These are phyloP conservation scores for Malurus alboscapulatus DNA, from an alignment of 2,113 vertebrate species.

Conservation along the genomic window DNA sequence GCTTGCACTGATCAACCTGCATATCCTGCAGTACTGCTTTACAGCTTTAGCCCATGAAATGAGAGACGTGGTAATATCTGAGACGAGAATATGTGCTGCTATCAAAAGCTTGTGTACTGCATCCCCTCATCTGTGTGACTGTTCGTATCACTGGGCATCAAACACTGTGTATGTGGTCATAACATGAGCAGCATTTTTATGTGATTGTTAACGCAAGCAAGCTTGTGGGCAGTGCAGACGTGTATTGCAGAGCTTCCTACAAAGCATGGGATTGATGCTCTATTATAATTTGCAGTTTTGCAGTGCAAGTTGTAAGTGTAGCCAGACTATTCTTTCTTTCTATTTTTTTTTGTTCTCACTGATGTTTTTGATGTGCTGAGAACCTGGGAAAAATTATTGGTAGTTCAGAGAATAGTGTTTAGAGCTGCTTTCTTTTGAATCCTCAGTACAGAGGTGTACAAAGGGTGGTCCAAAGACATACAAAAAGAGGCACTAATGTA, in stretches of 20 bases:
- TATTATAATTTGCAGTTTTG: conserved; percentile 35
- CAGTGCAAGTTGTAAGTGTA: not conserved
- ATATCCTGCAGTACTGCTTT: conserved; percentile 58
- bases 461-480: not conserved
- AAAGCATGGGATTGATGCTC: conserved; percentile 49
- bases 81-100: conserved; percentile 12
- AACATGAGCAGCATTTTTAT: conserved; percentile 23
- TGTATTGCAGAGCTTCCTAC: conserved; percentile 51
- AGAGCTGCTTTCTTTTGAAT: not conserved
- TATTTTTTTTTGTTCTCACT: not conserved
- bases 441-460: not conserved
- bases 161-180: not conserved
- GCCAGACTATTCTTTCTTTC: not conserved
- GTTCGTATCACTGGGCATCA: conserved; percentile 4
- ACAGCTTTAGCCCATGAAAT: conserved; percentile 44
- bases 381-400: not conserved
- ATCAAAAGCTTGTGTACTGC: conserved; percentile 51
- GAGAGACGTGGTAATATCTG: not conserved
- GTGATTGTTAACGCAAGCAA: conserved; percentile 38
- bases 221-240: conserved; percentile 45
- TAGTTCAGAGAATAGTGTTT: not conserved
- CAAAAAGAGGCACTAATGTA: not conserved
- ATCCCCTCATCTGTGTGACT: conserved; percentile 47
- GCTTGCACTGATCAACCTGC: conserved; percentile 70
- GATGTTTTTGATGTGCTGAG: not conserved